Evolutionary conservation across 2,113 vertebrate genomes (phyloP), one percentile per base, ranked within the genome.

Genomic region (Nycticebus coucang): DNA sequence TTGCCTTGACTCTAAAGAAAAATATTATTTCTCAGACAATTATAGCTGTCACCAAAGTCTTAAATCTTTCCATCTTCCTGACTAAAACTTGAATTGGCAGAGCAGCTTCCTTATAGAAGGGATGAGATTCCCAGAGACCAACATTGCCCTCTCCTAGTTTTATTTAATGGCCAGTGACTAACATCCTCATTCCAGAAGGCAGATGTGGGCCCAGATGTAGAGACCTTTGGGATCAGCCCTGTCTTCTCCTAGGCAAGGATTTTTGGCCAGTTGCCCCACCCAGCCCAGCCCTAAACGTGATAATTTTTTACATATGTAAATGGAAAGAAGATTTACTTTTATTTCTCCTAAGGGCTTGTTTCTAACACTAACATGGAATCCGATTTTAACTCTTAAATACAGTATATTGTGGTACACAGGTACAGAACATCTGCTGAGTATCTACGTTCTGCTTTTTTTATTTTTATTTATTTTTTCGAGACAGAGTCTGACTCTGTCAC

Each of bases 1-100:
- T 98, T 96, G 96, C 97, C 98, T 98, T 98, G 98, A 98, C 98
- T 98, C 95, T 92, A 97, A 97, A 96, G 98, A 98, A 96, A 98
- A 98, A 91, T 92, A 94, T 50, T 9, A 97, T 97, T 98, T 98
- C 98, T 99, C 98, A 98, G 98, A 98, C 98, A 98, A 99, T 99
- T 98, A 68, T 97, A 97, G 98, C 98, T 98, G 98, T 98, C 99
- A 99, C 98, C 98, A 98, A 98, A 99, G 99, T 99, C 99, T 99
- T 99, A 99, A 99, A 98, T 98, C 98, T 95, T 98, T 98, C 98
- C 97, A 99, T 99, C 99, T 99, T 99, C 99, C 99, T 98, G 98
- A 99, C 98, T 97, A 98, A 98, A 98, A 99, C 99, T 99, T 99
- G 99, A 99, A 99, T 98, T 98, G 98, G 97, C 98, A 97, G 98